A percentile compares a stretch with the other conserved stretches of the same genome.
Conservation (phyloP, 2,113 vertebrate genomes). For the Pachyramphus minor region DNA sequence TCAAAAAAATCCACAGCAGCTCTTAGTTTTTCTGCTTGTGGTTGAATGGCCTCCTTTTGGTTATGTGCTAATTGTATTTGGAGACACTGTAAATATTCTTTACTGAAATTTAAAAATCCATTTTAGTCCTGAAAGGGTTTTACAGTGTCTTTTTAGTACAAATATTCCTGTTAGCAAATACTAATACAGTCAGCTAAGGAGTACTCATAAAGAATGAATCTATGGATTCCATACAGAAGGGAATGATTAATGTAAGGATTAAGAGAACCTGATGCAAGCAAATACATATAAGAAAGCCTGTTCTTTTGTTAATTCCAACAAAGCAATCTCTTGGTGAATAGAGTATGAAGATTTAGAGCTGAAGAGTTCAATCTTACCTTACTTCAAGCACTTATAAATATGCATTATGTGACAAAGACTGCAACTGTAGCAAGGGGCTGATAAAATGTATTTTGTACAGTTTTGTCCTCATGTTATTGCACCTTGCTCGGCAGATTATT, state of each 20-base stretch:
- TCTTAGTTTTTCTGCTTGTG: not conserved
- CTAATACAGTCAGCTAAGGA: not conserved
- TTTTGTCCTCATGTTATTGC: not conserved
- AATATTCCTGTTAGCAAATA: not conserved
- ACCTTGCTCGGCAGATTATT: slow-evolving; percentile 18
- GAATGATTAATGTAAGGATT: not conserved
- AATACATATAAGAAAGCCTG: not conserved
- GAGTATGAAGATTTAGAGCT: not conserved
- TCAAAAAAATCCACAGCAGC: not conserved
- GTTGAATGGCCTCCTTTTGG: not conserved
- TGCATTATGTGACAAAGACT: not conserved
- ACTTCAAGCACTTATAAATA: slow-evolving; percentile 11
- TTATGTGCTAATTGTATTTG: not conserved
- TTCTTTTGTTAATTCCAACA: not conserved
- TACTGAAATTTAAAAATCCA: not conserved
- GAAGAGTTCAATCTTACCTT: not conserved
- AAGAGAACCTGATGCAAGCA: not conserved
- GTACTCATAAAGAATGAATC: not conserved
- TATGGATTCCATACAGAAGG: not conserved
- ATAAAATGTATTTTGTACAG: slow-evolving; percentile 7
- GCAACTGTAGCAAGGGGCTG: not conserved
- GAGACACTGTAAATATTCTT: not conserved
- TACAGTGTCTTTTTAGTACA: not conserved
- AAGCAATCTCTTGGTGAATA: not conserved
- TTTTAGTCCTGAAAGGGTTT: not conserved